Base-by-base conservation (phyloP, 2,888 invertebrate species). In the Andricus quercusramuli region DNA sequence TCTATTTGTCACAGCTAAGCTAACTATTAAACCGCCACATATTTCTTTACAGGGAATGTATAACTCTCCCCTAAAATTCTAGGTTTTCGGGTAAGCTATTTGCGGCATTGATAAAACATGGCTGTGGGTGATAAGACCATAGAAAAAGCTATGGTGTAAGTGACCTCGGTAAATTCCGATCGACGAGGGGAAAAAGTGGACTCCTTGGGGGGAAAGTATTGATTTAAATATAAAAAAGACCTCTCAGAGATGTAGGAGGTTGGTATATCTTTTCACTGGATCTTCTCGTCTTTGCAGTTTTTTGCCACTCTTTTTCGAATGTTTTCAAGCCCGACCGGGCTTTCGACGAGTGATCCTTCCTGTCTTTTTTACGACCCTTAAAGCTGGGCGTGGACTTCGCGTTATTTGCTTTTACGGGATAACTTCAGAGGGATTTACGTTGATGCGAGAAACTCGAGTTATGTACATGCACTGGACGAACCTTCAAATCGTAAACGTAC, bases 161-260 rank as follows among this genome's bases (percentile, higher is more conserved):
- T 74, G 51, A 74, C 32, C 74, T 56, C 74, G 29, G 56, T 20
- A 74, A 56, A 56, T 20, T 74, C 6, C 11, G 74, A 74, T 74
- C n/a, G 74, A 56, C 15, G 56, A 74, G 56, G 29, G 56, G 74
- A 74, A 56, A 74, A 74, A 74, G 29, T 74, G 32, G 74, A 56
- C 32, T 29, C 32, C 51, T 20, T 20, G 6, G n/a, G 17, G 56
- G 11, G 32, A 20, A 9, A 15, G 51, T 74, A 74, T 74, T 56
- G 74, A 74, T 74, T 74, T 74, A 56, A 74, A 74, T 74, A 74
- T 74, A 74, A 74, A 74, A 74, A 74, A 74, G 56, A 74, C 51
- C n/a, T n/a, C 13, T n/a, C 4, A 47, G 15, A n/a, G 74, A 74
- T 74, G 32, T n/a, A 56, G 51, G 37, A 17, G 20, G 32, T 56